Evolutionary conservation across 2,888 invertebrate species (phyloP).

Genomic region (Eulithis prunata): DNA sequence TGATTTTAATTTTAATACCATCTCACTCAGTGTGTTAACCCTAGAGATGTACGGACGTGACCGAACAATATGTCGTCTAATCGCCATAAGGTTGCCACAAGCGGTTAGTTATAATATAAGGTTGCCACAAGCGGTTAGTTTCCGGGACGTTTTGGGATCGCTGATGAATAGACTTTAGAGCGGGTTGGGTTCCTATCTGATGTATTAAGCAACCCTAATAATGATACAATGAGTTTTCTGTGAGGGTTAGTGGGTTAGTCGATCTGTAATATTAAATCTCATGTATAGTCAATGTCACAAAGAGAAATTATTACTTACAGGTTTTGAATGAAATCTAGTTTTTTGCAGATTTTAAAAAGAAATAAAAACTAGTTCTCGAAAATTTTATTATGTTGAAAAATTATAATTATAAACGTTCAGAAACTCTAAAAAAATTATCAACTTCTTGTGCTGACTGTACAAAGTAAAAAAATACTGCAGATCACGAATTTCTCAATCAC

Average conservation of each 20-base stretch:
- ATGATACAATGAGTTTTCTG: neutral
- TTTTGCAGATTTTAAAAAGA: too few relatives aligned
- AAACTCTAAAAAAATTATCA: too few relatives aligned
- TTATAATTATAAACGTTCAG: too few relatives aligned
- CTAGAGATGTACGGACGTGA: constrained; percentile 23
- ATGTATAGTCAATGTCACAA: too few relatives aligned
- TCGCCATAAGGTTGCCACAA: constrained; percentile 23
- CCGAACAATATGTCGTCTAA: constrained; percentile 27
- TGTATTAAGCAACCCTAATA: constrained; percentile 9
- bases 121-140: constrained; percentile 16
- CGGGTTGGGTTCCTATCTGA: constrained; percentile 8
- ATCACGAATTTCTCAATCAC: too few relatives aligned
- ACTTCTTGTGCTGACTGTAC: too few relatives aligned
- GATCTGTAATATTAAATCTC: neutral
- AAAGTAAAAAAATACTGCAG: too few relatives aligned
- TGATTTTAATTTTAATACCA: too few relatives aligned
- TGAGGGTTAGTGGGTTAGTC: neutral
- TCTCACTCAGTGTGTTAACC: constrained; percentile 5
- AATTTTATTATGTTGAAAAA: too few relatives aligned
- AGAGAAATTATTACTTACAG: too few relatives aligned
- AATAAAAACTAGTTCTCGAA: too few relatives aligned
- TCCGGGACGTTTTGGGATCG: constrained; percentile 10
- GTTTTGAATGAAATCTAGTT: too few relatives aligned
- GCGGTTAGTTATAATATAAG: constrained; percentile 11
- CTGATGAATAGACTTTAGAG: constrained; percentile 17